Evolutionary conservation across 2,888 invertebrate genomes (phyloP), one percentile per base, ranked within the genome.

Genomic region (Portevinia maculata): DNA sequence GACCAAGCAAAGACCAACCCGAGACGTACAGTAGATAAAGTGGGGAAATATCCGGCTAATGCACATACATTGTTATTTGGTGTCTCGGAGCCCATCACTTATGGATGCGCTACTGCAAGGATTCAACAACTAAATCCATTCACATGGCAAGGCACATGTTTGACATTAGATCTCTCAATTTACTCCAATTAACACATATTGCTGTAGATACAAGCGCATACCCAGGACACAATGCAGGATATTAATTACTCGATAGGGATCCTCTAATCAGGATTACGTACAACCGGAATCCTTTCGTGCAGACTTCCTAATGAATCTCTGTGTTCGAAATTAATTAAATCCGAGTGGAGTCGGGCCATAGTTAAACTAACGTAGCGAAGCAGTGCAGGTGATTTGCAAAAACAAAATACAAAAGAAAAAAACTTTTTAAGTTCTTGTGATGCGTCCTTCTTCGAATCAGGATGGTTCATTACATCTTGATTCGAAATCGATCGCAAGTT

Each of bases 71-170:
- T 9, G 7, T 39, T 9, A 32, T 19, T 30, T 24, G 9, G 30
- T n/a, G 5, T 15, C n/a, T 6, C n/a, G 46, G 9, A n/a, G 3
- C 44, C 32, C 19, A 3, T 34, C 9, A 64, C 60, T 69, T 57
- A 59, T 70, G 39, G 52, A 50, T 59, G 52, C 19, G 59, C 50
- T 70, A 44, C 11, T 67, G 37, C 30, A 53, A 37, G 32, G 39
- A 69, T 76, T 60, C 17, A 69, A 46, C 39, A 55, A 55, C 53
- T 55, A 62, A 62, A 62, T 69, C 39, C 76, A 46, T 46, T 60
- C 17, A 15, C 59, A 57, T 34, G 19, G 21, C 8, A 37, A 39
- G 13, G 9, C 57, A 59, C n/a, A 15, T 21, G 21, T 17, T 41
- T n/a, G 9, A 28, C 17, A 30, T 21, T n/a, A 30, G 17, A 59